Evolutionary conservation across 1,140 invertebrate species (phyloP), one percentile per base, ranked within the genome.

Genomic region (Paralvinella palmiformis): DNA sequence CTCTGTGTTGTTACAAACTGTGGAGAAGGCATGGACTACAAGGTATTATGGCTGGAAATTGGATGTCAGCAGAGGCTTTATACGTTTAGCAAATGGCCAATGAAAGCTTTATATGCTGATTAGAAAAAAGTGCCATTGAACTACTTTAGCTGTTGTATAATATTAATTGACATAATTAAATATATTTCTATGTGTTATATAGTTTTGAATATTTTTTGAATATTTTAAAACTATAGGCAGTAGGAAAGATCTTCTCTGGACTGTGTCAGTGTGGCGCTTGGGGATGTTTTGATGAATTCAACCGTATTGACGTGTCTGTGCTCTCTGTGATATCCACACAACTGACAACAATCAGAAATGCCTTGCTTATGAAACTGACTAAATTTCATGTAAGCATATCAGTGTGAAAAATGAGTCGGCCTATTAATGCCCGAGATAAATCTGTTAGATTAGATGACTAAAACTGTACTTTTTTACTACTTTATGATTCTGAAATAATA

Each of bases 1-100:
- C 80, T 94, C 0, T 94, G 91, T 74, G 84, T 95, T 31, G 91
- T 95, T 1, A 94, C 90, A 0, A 94, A 95, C 79, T 95, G 93
- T 77, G 90, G 90, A 0, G 91, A 94, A 81, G 89, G 89, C 17
- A 93, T 94, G 90, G 91, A 95, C 79, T 93, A 87, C 73, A 82
- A 82, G 77, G 78, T 80, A 64, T 60, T 62, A 48, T 22, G 52
- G 13, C 22, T 33, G 24, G 31, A 22, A 44, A 24, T 6, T n/a
- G n/a, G n/a, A n/a, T n/a, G n/a, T n/a, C n/a, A n/a, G n/a, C n/a
- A n/a, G n/a, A n/a, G n/a, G n/a, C n/a, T n/a, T n/a, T n/a, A n/a
- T n/a, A n/a, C n/a, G n/a, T n/a, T n/a, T n/a, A n/a, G n/a, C n/a
- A n/a, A n/a, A n/a, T n/a, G n/a, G n/a, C n/a, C n/a, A n/a, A n/a